Percentiles rank a stretch among this genome's conserved stretches.
Evolutionary conservation across 1,140 invertebrate genomes (phyloP).

Genomic region (Diachasma alloeum): DNA sequence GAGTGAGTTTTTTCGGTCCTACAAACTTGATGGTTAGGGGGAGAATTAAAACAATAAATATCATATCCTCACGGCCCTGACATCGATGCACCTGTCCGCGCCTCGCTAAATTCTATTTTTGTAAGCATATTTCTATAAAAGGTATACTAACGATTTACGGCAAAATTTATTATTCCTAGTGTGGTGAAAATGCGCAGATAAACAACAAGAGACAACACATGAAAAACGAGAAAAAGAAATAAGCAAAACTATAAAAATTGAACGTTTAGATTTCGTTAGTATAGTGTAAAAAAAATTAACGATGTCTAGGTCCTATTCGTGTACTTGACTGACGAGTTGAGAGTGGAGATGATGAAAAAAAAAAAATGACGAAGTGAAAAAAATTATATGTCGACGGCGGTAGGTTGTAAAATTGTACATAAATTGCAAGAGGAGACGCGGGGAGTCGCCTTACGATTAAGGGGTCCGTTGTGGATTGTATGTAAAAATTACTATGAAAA

Average conservation of each 20-base stretch:
- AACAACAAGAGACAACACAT: background rate
- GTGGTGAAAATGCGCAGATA: conserved; percentile 55
- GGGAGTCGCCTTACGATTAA: conserved; percentile 52
- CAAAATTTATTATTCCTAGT: conserved; percentile 68
- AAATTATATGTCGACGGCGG: conserved; percentile 66
- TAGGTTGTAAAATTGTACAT: conserved; percentile 68
- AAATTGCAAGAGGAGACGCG: conserved; percentile 65
- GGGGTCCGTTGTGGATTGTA: conserved; percentile 26
- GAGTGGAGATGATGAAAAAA: conserved; percentile 39
- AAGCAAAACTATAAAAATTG: conserved; percentile 53
- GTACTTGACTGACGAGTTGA: conserved; percentile 55
- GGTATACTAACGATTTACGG: conserved; percentile 65
- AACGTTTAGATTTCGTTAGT: conserved; percentile 68
- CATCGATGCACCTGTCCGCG: conserved; percentile 55
- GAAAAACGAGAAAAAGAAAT: background rate
- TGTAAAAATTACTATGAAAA: conserved; percentile 26
- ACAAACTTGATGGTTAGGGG: conserved; percentile 9
- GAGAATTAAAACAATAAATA: conserved; percentile 32
- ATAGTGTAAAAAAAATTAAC: conserved; percentile 67
- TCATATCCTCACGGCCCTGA: conserved; percentile 46
- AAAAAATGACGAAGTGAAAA: conserved; percentile 52
- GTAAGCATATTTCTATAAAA: conserved; percentile 68
- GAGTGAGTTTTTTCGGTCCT: conserved; percentile 37
- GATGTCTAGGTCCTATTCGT: conserved; percentile 67
- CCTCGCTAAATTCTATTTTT: conserved; percentile 67